Evolutionary conservation across 2,888 invertebrate genomes (phyloP), one percentile per base, ranked within the genome.

Genomic region (Diplazon laetatorius): DNA sequence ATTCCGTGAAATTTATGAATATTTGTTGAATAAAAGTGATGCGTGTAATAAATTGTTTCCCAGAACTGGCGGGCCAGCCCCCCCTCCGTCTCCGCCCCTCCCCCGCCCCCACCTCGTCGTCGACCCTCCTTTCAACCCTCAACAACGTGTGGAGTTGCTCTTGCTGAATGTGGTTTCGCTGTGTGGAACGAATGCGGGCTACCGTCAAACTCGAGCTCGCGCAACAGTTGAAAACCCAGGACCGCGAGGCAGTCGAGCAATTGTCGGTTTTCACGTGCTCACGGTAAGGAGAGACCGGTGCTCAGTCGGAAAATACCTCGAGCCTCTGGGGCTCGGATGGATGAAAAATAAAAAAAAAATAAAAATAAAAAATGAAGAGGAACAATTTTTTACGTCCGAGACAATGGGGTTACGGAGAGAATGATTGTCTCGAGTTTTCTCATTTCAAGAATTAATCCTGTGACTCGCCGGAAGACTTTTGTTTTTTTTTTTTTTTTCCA

Each of bases 11-110:
- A 84, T 82, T 84, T 84, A 83, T 82, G 80, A 82, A 85, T 82
- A 82, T 83, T 84, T 84, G 78, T 73, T 78, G 77, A 78, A 80
- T 81, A 81, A 81, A 83, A 82, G 80, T 85, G 82, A 83, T 79
- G 69, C 82, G 52, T 65, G 72, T 76, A 79, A 81, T 81, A 81
- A 81, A 81, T 81, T 80, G 71, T 76, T 66, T 66, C 46, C 42
- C n/a, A 12, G 10, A 9, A 42, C 46, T 30, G 12, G 65, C 10
- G 12, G 35, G 14, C 16, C 48, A n/a, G n/a, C n/a, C n/a, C n/a
- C n/a, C n/a, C n/a, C n/a, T n/a, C n/a, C n/a, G n/a, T n/a, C n/a
- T n/a, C n/a, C n/a, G n/a, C n/a, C n/a, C n/a, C n/a, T n/a, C n/a
- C n/a, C n/a, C n/a, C n/a, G n/a, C n/a, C n/a, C n/a, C n/a, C n/a